phyloP scores from a whole-genome alignment of 2,888 invertebrate genomes.

The Cosmia trapezina region DNA sequence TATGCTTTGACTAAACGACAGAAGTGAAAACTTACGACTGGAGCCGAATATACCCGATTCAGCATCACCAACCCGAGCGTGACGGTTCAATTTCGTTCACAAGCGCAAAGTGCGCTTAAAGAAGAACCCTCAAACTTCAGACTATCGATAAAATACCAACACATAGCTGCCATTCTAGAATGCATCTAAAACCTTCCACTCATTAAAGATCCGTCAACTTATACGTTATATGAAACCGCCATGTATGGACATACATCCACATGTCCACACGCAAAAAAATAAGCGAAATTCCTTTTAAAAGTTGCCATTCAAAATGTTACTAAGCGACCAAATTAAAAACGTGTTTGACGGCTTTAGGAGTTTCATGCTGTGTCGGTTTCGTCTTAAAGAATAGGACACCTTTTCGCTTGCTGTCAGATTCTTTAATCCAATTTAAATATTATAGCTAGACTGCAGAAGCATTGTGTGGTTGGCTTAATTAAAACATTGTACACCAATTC shows the following conservation, averaged over 20 bases:
- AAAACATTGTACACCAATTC: not conserved
- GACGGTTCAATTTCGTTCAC: not conserved
- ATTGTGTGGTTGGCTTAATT: not conserved
- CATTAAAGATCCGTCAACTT: slow-evolving; percentile 45
- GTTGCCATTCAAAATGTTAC: slow-evolving; percentile 57
- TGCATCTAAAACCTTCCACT: slow-evolving; percentile 38
- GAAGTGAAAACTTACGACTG: not conserved
- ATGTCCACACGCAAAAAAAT: slow-evolving; percentile 52
- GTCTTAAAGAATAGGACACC: not conserved
- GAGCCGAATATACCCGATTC: not conserved
- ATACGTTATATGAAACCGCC: slow-evolving; percentile 45
- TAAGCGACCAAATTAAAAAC: slow-evolving; percentile 43
- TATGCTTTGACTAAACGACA: not conserved
- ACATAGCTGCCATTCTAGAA: slow-evolving; percentile 43
- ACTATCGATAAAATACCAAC: slow-evolving; percentile 31
- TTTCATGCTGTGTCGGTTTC: not conserved
- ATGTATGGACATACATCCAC: slow-evolving; percentile 41
- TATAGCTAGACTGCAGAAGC: not conserved
- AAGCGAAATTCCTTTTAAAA: slow-evolving; percentile 48
- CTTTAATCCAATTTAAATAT: not conserved
- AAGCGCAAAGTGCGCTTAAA: not conserved
- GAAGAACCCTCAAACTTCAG: not conserved
- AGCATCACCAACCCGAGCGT: not conserved
- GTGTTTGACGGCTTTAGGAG: slow-evolving; percentile 6
- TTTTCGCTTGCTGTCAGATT: not conserved